phyloP scores from a whole-genome alignment of 1,140 invertebrate species.

The Hydropsyche tenuis region DNA sequence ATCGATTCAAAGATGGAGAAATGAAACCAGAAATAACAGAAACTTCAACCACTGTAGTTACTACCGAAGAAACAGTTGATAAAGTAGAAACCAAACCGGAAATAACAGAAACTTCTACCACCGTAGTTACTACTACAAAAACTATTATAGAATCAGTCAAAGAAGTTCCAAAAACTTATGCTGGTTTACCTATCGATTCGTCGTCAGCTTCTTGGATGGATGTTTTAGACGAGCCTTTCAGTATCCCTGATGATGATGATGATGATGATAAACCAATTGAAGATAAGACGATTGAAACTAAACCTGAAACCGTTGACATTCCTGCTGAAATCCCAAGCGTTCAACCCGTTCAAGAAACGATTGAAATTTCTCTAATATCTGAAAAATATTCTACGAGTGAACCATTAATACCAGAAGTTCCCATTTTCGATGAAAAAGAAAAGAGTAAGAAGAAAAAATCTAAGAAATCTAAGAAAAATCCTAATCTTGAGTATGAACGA shows the following conservation, averaged over 20 bases:
- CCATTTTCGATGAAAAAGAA: not conserved
- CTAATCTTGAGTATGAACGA: too few relatives aligned
- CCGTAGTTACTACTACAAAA: conserved; percentile 63
- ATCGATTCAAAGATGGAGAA: too few relatives aligned
- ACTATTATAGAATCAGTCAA: conserved; percentile 47
- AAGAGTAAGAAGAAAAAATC: not conserved
- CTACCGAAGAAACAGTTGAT: conserved; percentile 48
- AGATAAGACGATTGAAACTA: not conserved
- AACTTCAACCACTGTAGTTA: not conserved
- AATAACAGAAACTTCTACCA: conserved; percentile 51
- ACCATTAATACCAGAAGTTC: not conserved
- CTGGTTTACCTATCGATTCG: conserved; percentile 59
- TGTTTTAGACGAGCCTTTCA: conserved; percentile 64
- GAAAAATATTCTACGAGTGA: too few relatives aligned
- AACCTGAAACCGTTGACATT: too few relatives aligned
- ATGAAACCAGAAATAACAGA: too few relatives aligned
- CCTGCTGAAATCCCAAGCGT: too few relatives aligned
- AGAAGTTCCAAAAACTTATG: conserved; percentile 52
- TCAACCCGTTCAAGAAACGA: too few relatives aligned
- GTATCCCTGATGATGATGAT: too few relatives aligned
- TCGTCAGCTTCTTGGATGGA: conserved; percentile 61
- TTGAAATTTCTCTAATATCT: too few relatives aligned
- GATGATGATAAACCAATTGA: not conserved
- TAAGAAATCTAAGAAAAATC: too few relatives aligned
- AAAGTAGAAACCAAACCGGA: conserved; percentile 56